Conservation (phyloP, 2,888 invertebrate genomes). For the Xestia c-nigrum region DNA sequence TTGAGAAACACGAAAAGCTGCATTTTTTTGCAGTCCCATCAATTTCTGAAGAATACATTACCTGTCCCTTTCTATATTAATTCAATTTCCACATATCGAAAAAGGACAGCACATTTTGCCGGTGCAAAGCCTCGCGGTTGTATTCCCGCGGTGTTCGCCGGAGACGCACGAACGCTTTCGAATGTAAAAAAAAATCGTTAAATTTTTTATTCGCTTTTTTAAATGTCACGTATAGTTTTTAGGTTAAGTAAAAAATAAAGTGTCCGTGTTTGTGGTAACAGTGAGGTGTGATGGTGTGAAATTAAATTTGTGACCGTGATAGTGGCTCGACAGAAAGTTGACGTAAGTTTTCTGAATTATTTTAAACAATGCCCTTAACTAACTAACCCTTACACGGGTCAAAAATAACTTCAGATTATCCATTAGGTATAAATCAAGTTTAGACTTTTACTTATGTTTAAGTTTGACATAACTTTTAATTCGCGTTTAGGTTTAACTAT, state of each 20-base stretch:
- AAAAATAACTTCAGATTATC: neutral
- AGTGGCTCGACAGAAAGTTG: conserved; percentile 10
- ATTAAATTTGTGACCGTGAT: conserved; percentile 22
- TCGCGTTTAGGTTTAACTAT: neutral
- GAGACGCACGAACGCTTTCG: conserved; percentile 80
- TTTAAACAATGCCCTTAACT: neutral
- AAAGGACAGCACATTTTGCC: conserved; percentile 65
- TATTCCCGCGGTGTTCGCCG: conserved; percentile 73
- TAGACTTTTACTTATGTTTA: neutral
- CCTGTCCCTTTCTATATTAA: conserved; percentile 62
- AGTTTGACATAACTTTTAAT: neutral
- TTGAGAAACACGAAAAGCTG: conserved; percentile 59
- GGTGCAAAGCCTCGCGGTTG: conserved; percentile 65
- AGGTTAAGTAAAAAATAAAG: conserved; percentile 41
- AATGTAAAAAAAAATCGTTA: conserved; percentile 66
- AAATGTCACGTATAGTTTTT: conserved; percentile 52
- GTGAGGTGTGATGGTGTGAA: conserved; percentile 55
- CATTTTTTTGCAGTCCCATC: conserved; percentile 55
- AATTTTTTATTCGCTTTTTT: conserved; percentile 43
- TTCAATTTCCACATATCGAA: conserved; percentile 57
- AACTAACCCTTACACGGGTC: neutral
- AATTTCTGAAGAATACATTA: conserved; percentile 66
- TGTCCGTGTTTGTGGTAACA: conserved; percentile 51
- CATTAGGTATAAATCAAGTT: neutral
- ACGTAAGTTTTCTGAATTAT: conserved; percentile 38